Evolutionary conservation across 2,797 vertebrate species (phyloP), one percentile per base, ranked within the genome.

Genomic region (Malurus splendens): DNA sequence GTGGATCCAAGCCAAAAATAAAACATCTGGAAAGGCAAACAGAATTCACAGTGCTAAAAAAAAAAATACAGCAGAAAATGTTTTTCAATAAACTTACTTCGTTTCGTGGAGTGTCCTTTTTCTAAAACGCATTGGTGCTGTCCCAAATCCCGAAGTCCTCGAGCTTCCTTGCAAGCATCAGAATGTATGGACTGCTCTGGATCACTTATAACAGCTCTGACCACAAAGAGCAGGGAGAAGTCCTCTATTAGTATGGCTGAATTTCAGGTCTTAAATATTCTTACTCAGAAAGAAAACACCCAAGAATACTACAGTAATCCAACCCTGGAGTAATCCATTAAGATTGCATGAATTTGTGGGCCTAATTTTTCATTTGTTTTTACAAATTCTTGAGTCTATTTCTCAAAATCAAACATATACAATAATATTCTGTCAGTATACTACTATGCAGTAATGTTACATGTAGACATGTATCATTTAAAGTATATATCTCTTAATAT

Each of bases 191-290:
- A 97, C 96, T 98, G 98, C 47, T 97, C 98, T 36, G 97, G 97
- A 82, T 98, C 97, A 92, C 97, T 98, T 95, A 98, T 97, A 74
- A 98, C 97, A 93, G 98, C 97, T 94, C 97, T 98, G 86, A 54
- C 12, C 62, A 72, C 52, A 85, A 94, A 87, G 3, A 82, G 27
- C 30, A 92, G 19, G 16, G 18, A 76, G 44, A 73, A 75, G 5
- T 8, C 28, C 15, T 20, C 39, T 55, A 42, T 41, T 25, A 61
- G 8, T 15, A 52, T 36, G 7, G 17, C 20, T 76, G n/a, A 41
- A 79, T 81, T 81, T 82, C 54, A 89, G 23, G 55, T 33, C 32
- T 67, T 44, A 19, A 1, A 17, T 38, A 36, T 33, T 80, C 45
- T 85, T 71, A 38, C 4, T 25, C 9, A 54, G 27, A 82, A 76